A percentile compares a stretch with the other conserved stretches of the same genome.
These are phyloP conservation scores for Imbricaverruca yamaguchii DNA, from an alignment of 2,888 invertebrate genomes.

Conservation along the genomic window DNA sequence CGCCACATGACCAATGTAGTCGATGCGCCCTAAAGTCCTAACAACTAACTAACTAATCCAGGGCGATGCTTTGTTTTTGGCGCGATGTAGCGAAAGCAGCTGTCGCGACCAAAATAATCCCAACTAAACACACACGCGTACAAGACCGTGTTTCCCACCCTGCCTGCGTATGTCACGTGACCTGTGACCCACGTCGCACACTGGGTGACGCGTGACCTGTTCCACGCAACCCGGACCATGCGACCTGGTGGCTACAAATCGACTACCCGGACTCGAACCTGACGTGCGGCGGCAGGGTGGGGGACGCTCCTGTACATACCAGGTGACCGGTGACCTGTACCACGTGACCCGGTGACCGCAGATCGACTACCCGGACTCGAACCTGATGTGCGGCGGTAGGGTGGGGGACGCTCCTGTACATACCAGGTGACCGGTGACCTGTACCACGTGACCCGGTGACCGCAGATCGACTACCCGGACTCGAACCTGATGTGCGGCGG, in stretches of 20 bases:
- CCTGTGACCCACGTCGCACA: no score
- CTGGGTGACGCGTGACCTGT: no score
- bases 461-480: slow-evolving; percentile 41
- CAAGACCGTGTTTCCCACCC: not conserved
- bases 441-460: no score
- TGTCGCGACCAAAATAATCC: not conserved
- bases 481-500: slow-evolving; percentile 43
- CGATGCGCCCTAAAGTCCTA: no score
- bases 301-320: slow-evolving; percentile 39
- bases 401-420: slow-evolving; percentile 39
- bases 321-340: slow-evolving; percentile 39
- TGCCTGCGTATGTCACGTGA: not conserved
- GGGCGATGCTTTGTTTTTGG: no score
- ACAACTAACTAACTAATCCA: no score
- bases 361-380: slow-evolving; percentile 63
- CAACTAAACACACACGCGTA: not conserved
- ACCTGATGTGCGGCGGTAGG: slow-evolving; percentile 41
- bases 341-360: slow-evolving; percentile 42
- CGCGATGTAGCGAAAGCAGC: no score
- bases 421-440: slow-evolving; percentile 39
- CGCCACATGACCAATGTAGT: no score
- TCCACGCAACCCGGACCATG: no score
- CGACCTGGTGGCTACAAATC: no score
- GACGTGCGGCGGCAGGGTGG: slow-evolving; percentile 26
- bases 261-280: not conserved